These are phyloP conservation scores for Leptatherina wallacei DNA, from an alignment of 2,797 vertebrate genomes.

Conservation along the genomic window DNA sequence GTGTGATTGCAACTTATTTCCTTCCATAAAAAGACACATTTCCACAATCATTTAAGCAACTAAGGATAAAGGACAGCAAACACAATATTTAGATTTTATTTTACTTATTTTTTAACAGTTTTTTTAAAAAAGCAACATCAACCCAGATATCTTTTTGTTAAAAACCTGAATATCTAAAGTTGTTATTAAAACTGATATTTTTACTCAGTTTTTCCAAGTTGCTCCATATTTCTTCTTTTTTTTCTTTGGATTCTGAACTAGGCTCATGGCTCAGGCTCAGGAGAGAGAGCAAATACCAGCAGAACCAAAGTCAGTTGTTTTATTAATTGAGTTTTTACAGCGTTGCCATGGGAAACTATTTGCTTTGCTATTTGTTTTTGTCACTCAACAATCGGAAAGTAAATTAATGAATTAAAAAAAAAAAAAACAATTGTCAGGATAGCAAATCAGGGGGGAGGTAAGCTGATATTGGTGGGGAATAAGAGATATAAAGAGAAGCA, in stretches of 20 bases:
- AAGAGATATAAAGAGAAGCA: neutral
- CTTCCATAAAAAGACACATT: neutral
- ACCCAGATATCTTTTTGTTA: neutral
- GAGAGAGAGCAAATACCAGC: neutral
- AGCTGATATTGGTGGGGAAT: neutral
- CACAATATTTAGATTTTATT: too few species aligned
- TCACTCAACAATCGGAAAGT: neutral
- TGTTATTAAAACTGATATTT: neutral
- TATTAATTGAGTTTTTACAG: conserved; percentile 29
- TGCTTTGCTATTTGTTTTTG: conserved; percentile 29
- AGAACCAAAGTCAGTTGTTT: conserved; percentile 27
- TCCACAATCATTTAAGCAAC: neutral
- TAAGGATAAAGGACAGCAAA: too few species aligned
- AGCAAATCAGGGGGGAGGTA: conserved; percentile 3
- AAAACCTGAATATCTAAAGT: neutral
- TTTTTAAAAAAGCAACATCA: neutral
- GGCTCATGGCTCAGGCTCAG: too few species aligned
- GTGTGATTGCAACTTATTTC: neutral
- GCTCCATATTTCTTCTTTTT: neutral
- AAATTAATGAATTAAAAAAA: neutral
- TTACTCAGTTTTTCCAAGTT: neutral
- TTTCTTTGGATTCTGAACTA: neutral
- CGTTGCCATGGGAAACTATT: conserved; percentile 18
- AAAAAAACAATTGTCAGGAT: conserved; percentile 20
- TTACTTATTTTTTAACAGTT: too few species aligned